Conservation (phyloP, 1,140 invertebrate genomes). For the Drosophila albomicans region DNA sequence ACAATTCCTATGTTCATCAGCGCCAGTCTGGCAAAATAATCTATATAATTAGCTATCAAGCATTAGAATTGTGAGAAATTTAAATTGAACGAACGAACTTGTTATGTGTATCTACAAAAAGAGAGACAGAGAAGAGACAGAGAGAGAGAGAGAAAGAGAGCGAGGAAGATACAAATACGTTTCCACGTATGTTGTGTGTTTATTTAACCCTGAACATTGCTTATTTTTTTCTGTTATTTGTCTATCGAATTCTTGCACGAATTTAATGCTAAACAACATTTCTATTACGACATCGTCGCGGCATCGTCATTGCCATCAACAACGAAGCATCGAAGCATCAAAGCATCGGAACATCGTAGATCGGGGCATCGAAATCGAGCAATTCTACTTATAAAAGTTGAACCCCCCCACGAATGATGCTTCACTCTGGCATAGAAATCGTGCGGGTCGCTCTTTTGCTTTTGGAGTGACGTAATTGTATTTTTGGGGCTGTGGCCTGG, state of each 20-base stretch:
- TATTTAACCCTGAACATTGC: conserved; percentile 71
- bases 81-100: conserved; percentile 42
- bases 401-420: conserved; percentile 44
- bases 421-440: conserved; percentile 39
- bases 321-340: conserved; percentile 19
- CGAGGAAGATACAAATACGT: not conserved
- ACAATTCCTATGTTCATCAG: conserved; percentile 59
- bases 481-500: conserved; percentile 31
- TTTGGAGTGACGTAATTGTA: conserved; percentile 10
- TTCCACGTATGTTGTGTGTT: conserved; percentile 40
- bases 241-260: conserved; percentile 61
- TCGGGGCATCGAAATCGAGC: conserved; percentile 25
- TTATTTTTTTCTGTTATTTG: conserved; percentile 19
- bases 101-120: conserved; percentile 2
- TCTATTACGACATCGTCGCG: conserved; percentile 70
- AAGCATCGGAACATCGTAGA: conserved; percentile 14
- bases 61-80: conserved; percentile 47
- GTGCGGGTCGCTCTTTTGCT: conserved; percentile 9
- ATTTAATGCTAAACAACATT: conserved; percentile 73
- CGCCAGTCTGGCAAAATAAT: conserved; percentile 55
- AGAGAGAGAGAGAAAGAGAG: too few relatives aligned
- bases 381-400: conserved; percentile 53
- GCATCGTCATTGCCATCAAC: conserved; percentile 48
- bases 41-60: conserved; percentile 70
- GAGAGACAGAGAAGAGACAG: not conserved